phyloP scores from a whole-genome alignment of 2,888 invertebrate species.

The Zygogramma bicolorata region DNA sequence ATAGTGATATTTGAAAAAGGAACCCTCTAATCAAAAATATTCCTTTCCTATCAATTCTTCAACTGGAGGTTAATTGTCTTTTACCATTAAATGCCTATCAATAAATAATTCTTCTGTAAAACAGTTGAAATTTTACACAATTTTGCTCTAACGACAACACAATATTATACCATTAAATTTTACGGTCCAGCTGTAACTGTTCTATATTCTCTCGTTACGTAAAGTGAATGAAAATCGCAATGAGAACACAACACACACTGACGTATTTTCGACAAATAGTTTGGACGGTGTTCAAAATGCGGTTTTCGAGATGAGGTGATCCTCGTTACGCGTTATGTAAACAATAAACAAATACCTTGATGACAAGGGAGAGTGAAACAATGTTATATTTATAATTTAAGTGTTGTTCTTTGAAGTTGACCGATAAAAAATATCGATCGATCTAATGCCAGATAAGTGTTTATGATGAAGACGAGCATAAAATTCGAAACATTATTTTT shows the following conservation, averaged over 20 bases:
- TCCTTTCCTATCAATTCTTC: too few relatives aligned
- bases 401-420: not conserved
- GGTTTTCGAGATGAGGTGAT: constrained; percentile 8
- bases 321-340: constrained; percentile 3
- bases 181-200: not conserved
- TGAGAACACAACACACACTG: not conserved
- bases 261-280: constrained; percentile 18
- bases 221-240: constrained; percentile 12
- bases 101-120: too few relatives aligned
- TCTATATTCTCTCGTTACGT: constrained; percentile 13
- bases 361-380: not conserved
- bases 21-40: too few relatives aligned
- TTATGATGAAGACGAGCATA: too few relatives aligned
- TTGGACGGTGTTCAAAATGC: constrained; percentile 17
- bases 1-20: too few relatives aligned
- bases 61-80: too few relatives aligned
- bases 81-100: too few relatives aligned
- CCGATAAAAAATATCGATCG: not conserved
- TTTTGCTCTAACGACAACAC: not conserved
- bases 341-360: constrained; percentile 4
- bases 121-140: too few relatives aligned
- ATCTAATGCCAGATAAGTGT: not conserved
- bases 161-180: not conserved
- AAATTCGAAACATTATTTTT: not conserved
- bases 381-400: not conserved